These are phyloP conservation scores for Hemithea aestivaria DNA, from an alignment of 2,888 invertebrate genomes.

Conservation along the genomic window DNA sequence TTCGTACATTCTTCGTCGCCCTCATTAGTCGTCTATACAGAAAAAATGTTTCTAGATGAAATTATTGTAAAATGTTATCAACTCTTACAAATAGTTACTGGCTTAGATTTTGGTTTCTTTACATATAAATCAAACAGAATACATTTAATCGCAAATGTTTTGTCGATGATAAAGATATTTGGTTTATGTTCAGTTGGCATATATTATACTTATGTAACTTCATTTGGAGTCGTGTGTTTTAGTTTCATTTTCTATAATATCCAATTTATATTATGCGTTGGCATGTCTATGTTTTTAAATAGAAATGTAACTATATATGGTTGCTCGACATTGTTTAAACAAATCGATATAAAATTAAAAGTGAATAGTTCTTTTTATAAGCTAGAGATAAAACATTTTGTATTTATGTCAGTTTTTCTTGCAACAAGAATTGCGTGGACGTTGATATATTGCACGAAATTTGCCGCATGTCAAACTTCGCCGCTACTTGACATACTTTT, in stretches of 20 bases:
- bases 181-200: neutral
- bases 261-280: neutral
- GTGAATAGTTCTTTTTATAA: neutral
- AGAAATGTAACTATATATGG: neutral
- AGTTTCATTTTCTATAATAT: neutral
- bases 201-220: neutral
- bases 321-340: neutral
- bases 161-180: neutral
- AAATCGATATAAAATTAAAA: neutral
- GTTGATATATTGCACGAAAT: neutral
- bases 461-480: neutral
- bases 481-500: neutral
- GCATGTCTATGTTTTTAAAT: neutral
- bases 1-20: too few species aligned
- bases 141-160: neutral
- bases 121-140: neutral
- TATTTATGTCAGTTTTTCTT: neutral
- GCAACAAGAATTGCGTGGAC: neutral
- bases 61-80: neutral
- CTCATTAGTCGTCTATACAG: neutral
- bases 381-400: neutral
- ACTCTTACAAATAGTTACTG: neutral
- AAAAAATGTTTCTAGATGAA: neutral
- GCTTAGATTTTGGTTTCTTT: conserved; percentile 6
- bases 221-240: neutral